Conservation (phyloP, 2,888 invertebrate genomes). For the Aelia acuminata region DNA sequence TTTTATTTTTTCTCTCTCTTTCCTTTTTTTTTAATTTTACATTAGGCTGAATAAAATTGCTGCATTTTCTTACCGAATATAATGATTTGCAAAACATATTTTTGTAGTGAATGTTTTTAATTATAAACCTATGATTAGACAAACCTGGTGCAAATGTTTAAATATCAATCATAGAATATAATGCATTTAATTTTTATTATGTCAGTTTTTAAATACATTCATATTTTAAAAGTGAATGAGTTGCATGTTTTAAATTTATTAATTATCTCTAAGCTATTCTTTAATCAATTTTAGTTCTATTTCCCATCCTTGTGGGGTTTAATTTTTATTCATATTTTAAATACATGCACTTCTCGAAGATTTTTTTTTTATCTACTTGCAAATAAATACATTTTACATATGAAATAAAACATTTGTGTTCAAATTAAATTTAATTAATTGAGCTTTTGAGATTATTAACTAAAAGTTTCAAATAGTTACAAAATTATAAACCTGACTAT, state of each 20-base stretch:
- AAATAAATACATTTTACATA: not conserved
- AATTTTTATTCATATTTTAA: not conserved
- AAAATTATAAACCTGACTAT: not conserved
- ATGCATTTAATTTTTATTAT: conserved; percentile 7
- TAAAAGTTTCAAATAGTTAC: not conserved
- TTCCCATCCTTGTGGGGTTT: not conserved
- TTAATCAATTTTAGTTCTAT: not conserved
- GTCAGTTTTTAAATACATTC: not conserved
- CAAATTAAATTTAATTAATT: not conserved
- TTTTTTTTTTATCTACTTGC: not conserved
- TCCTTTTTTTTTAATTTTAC: not conserved
- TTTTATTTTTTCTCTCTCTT: not conserved
- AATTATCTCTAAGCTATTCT: not conserved
- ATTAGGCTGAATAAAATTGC: not conserved
- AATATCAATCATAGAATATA: not conserved
- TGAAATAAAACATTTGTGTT: not conserved
- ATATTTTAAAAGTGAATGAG: not conserved
- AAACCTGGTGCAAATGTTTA: not conserved
- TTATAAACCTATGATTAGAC: conserved; percentile 1
- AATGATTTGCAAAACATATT: not conserved
- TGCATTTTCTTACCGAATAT: not conserved
- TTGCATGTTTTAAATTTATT: conserved; percentile 25
- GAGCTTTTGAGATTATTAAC: not conserved
- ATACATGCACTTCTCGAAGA: accelerated
- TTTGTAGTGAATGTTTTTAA: conserved; percentile 1